Evolutionary conservation across 30 jellyfish, hydroid and myxozoan genomes (phyloP).

Genomic region (Cassiopea xamachana): DNA sequence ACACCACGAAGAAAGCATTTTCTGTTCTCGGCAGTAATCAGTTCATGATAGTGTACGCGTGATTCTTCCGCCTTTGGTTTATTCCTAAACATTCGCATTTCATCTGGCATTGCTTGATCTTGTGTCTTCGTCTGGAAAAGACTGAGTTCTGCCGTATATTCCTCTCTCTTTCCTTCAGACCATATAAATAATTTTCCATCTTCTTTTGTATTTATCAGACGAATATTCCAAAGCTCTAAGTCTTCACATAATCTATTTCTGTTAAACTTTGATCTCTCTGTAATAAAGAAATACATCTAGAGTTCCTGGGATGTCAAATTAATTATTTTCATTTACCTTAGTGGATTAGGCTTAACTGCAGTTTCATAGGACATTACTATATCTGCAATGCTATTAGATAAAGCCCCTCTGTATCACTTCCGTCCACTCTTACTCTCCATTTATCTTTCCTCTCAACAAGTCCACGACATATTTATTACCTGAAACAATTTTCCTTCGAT

Average conservation of each 20-base stretch:
- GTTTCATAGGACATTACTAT: too few relatives aligned
- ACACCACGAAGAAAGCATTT: slow-evolving; percentile 7
- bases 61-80: neutral
- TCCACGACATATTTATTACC: too few relatives aligned
- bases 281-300: neutral
- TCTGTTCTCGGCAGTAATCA: neutral
- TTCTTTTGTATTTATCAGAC: neutral
- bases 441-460: too few relatives aligned
- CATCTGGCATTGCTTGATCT: neutral
- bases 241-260: neutral
- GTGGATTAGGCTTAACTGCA: too few relatives aligned
- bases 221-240: neutral
- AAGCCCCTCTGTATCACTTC: too few relatives aligned
- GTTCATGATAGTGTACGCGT: neutral
- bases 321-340: too few relatives aligned
- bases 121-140: neutral
- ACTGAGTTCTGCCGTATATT: slow-evolving; percentile 1
- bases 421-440: too few relatives aligned
- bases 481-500: too few relatives aligned
- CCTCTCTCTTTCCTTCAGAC: neutral
- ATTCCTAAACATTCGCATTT: slow-evolving; percentile 1
- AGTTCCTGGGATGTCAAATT: too few relatives aligned
- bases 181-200: neutral
- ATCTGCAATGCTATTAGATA: too few relatives aligned
- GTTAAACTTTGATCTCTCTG: neutral